phyloP scores from a whole-genome alignment of 2,888 invertebrate genomes.

The Mesodorylaimus sp. region DNA sequence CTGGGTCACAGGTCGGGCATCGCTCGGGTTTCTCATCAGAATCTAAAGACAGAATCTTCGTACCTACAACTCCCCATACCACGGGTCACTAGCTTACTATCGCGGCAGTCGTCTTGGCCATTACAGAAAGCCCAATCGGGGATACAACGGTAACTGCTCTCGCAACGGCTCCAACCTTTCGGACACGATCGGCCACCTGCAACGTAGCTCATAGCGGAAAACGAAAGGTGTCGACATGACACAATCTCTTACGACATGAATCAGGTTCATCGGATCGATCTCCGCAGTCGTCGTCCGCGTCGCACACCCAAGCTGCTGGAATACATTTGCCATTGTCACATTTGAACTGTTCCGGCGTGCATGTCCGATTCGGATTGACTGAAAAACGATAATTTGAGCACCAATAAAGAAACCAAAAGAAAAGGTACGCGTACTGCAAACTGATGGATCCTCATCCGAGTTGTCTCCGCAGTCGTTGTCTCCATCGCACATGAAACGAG shows the following conservation, averaged over 20 bases:
- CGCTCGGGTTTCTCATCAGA: constrained; percentile 72
- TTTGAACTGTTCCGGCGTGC: constrained; percentile 72
- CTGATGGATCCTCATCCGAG: constrained; percentile 55
- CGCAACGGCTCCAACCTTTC: constrained; percentile 83
- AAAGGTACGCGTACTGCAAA: constrained; percentile 45
- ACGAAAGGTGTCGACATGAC: not conserved
- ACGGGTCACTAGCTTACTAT: constrained; percentile 16
- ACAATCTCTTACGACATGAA: constrained; percentile 48
- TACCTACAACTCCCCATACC: not conserved
- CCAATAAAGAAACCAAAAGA: not conserved
- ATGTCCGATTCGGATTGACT: constrained; percentile 45
- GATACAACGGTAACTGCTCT: constrained; percentile 52
- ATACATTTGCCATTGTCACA: constrained; percentile 83
- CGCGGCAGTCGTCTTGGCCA: constrained; percentile 65
- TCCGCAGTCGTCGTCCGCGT: constrained; percentile 83
- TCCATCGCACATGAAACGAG: constrained; percentile 77
- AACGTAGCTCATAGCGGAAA: too few species aligned
- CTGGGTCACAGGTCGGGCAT: constrained; percentile 67
- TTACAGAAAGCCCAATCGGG: constrained; percentile 96
- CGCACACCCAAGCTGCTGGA: constrained; percentile 58
- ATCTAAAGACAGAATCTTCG: too few species aligned
- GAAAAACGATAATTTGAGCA: not conserved
- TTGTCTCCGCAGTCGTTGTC: constrained; percentile 82
- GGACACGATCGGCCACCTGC: constrained; percentile 68
- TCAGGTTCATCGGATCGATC: constrained; percentile 85